Conservation (phyloP, 2,888 invertebrate species). For the Cremastinae sp. region DNA sequence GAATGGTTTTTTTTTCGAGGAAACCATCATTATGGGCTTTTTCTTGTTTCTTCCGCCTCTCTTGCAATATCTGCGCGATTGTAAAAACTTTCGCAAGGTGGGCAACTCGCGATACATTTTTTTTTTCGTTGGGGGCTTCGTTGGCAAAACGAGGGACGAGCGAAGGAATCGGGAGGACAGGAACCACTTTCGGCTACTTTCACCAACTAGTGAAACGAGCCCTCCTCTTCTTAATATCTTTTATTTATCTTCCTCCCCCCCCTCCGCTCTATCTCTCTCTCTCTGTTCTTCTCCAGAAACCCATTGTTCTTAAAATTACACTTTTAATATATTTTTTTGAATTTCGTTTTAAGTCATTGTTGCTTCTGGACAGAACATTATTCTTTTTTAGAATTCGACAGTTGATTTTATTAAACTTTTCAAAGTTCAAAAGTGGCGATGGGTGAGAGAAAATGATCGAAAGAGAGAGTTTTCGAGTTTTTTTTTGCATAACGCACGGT, state of each 20-base stretch:
- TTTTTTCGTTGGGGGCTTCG: slow-evolving; percentile 36
- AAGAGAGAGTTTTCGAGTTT: too few species aligned
- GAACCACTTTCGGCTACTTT: slow-evolving; percentile 76
- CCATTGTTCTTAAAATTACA: not conserved
- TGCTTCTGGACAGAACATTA: not conserved
- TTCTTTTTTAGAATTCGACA: too few species aligned
- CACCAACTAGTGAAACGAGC: slow-evolving; percentile 70
- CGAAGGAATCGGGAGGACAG: slow-evolving; percentile 63
- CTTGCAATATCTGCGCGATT: too few species aligned
- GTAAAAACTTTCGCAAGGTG: slow-evolving; percentile 50
- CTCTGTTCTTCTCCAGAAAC: slow-evolving; percentile 16
- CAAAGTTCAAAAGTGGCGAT: too few species aligned
- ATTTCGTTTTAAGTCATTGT: not conserved
- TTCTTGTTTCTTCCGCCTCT: not conserved
- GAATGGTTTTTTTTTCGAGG: not conserved
- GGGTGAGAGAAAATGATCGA: not conserved
- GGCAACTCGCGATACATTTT: slow-evolving; percentile 44
- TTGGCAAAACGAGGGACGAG: not conserved
- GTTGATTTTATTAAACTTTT: too few species aligned
- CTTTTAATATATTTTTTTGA: not conserved
- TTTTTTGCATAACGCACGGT: too few species aligned
- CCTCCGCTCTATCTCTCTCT: slow-evolving; percentile 33
- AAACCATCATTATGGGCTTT: too few species aligned
- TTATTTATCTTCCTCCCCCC: slow-evolving; percentile 20
- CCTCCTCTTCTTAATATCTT: slow-evolving; percentile 48